phyloP scores from a whole-genome alignment of 1,140 invertebrate genomes.

The Drosophila bipectinata region DNA sequence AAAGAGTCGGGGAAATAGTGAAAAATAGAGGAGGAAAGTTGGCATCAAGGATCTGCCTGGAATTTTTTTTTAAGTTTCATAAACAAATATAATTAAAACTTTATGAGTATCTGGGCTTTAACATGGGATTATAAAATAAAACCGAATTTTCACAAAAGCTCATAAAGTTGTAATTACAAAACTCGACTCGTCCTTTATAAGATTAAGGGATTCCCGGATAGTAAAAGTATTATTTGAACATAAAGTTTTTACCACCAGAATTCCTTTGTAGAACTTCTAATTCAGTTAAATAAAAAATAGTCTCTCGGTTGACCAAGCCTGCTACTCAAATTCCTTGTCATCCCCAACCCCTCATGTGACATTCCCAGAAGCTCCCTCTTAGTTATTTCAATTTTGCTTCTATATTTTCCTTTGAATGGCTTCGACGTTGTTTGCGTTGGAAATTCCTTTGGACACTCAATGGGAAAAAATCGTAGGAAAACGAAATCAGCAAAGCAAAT shows the following conservation, averaged over 20 bases:
- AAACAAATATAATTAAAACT: slow-evolving; percentile 1
- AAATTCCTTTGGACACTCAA: slow-evolving; percentile 69
- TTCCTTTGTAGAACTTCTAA: background rate
- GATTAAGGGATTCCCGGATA: background rate
- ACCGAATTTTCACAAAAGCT: background rate
- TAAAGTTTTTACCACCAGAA: background rate
- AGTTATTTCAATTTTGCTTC: slow-evolving; percentile 15
- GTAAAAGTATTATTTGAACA: slow-evolving; percentile 1
- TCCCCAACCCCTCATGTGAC: background rate
- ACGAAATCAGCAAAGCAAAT: slow-evolving; percentile 80
- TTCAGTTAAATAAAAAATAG: slow-evolving; percentile 4
- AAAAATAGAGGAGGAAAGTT: slow-evolving; percentile 3
- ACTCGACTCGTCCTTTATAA: background rate
- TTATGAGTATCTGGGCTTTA: background rate
- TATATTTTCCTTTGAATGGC: slow-evolving; percentile 12
- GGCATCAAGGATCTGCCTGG: background rate
- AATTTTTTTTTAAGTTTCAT: background rate
- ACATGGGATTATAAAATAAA: background rate
- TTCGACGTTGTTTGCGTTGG: slow-evolving; percentile 70
- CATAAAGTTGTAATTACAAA: slow-evolving; percentile 1
- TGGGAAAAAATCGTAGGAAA: slow-evolving; percentile 59
- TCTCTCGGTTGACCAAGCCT: slow-evolving; percentile 1
- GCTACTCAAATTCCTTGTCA: slow-evolving; percentile 21
- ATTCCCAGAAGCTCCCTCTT: slow-evolving; percentile 8
- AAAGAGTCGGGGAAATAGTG: background rate